Evolutionary conservation across 2,888 invertebrate species (phyloP), one percentile per base, ranked within the genome.

Genomic region (Neoitamus cyanurus): DNA sequence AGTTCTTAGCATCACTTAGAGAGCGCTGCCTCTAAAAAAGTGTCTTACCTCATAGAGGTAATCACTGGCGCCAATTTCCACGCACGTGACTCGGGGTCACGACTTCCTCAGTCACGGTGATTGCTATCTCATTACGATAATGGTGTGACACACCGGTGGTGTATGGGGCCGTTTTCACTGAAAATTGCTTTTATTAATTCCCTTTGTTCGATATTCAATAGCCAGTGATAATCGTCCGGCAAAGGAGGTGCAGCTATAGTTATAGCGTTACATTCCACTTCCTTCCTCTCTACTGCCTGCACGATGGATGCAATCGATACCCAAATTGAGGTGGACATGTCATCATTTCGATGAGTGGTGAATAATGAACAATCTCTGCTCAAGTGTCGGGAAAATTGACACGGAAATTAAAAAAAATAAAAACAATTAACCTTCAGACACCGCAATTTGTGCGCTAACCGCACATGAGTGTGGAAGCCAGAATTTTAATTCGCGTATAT

Each of bases 81-180:
- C 82, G 82, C 82, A 82, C 82, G 82, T 82, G 82, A 82, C 82
- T 82, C 37, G 30, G 31, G 82, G 69, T 82, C 82, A 82, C 82
- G 82, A 82, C 82, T 82, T 69, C 36, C 68, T 82, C 28, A 78
- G 82, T 82, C 82, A 82, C 82, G 82, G 82, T 82, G 82, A 82
- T 82, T 69, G 82, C 25, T 82, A 82, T 82, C 82, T 69, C 37
- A 69, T 82, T 82, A 37, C 69, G 82, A 82, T 82, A 82, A 82
- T 82, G 69, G 69, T 36, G 25, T 69, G 69, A 69, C 82, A 42
- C 42, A 58, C 68, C 36, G 80, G 9, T 46, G 48, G 46, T 42
- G 46, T 46, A 5, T n/a, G 80, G 20, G 42, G 34, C 48, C n/a
- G 82, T 82, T 82, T 82, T 82, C 82, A 69, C 69, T 82, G 68